Evolutionary conservation across 92 coral and sea anemone species (phyloP).

Genomic region (Montipora capitata): DNA sequence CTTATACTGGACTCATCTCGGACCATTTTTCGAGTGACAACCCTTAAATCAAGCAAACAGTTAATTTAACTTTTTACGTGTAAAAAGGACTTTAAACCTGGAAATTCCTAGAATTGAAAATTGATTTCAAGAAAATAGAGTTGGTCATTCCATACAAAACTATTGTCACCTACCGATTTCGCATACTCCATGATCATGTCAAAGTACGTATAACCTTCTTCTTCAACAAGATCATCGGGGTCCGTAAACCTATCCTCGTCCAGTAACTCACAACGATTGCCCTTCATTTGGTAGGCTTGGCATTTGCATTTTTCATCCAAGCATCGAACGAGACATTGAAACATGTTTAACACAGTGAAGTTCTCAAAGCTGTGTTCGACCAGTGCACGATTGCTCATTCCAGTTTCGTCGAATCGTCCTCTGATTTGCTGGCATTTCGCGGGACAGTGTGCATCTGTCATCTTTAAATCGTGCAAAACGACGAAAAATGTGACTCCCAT

Average conservation of each 20-base stretch:
- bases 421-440: not conserved
- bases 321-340: constrained; percentile 41
- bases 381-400: constrained; percentile 27
- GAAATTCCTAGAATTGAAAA: too few species aligned
- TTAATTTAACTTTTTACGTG: too few species aligned
- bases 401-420: not conserved
- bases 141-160: too few species aligned
- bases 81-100: too few species aligned
- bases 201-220: constrained; percentile 9
- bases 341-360: not conserved
- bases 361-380: constrained; percentile 54
- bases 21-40: too few species aligned
- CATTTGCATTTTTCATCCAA: constrained; percentile 56
- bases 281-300: constrained; percentile 42
- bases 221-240: constrained; percentile 16
- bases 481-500: not conserved
- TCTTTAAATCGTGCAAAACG: not conserved
- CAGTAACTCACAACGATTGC: constrained; percentile 40
- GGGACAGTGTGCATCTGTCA: not conserved
- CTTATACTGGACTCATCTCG: too few species aligned
- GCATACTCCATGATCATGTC: constrained; percentile 21
- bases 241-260: constrained; percentile 20
- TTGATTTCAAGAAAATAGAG: too few species aligned
- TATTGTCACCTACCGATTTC: not conserved
- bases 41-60: too few species aligned